Evolutionary conservation across 1,140 invertebrate species (phyloP), one percentile per base, ranked within the genome.

Genomic region (Caenorhabditis inopinata): DNA sequence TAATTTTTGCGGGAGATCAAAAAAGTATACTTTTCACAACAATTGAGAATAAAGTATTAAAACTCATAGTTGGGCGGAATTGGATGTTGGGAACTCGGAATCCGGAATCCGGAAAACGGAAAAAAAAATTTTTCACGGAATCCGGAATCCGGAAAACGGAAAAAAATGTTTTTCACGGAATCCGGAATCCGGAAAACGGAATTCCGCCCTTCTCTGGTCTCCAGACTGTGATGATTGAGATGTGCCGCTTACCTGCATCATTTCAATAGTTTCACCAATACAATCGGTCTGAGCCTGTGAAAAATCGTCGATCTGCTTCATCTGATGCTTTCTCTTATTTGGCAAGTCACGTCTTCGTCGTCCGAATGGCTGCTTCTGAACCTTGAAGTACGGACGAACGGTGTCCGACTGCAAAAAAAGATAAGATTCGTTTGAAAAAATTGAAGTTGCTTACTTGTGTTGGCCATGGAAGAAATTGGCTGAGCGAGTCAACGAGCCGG

Each of bases 401-500:
- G 74, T 46, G 32, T 16, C 25, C 7, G 74, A 14, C 74, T 74
- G 29, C n/a, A 46, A 83, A 32, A 21, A 38, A 11, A 21, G 21
- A 14, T 80, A 9, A 6, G 46, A 1, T 46, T n/a, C n/a, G 49
- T 23, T 53, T n/a, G 6, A 21, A 53, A 53, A 11, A 0, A 7
- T 53, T 0, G 49, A 6, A 21, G 49, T 27, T 53, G 46, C 42
- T 21, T 47, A 35, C 42, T 11, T 25, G 11, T 14, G 11, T 14
- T 46, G 18, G 32, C 32, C 18, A 25, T 29, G 85, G 85, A 58
- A 85, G 53, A 58, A 84, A 85, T 16, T 76, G 42, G n/a, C 48
- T 51, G 45, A 85, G 68, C 12, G 47, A 58, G 23, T 32, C 32
- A 16, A 85, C n/a, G 35, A 86, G 48, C 45, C 84, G 77, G 82